Percentiles rank a stretch among this genome's conserved stretches.
Conservation (phyloP, 1,140 invertebrate genomes). For the Neodiprion pinetum region DNA sequence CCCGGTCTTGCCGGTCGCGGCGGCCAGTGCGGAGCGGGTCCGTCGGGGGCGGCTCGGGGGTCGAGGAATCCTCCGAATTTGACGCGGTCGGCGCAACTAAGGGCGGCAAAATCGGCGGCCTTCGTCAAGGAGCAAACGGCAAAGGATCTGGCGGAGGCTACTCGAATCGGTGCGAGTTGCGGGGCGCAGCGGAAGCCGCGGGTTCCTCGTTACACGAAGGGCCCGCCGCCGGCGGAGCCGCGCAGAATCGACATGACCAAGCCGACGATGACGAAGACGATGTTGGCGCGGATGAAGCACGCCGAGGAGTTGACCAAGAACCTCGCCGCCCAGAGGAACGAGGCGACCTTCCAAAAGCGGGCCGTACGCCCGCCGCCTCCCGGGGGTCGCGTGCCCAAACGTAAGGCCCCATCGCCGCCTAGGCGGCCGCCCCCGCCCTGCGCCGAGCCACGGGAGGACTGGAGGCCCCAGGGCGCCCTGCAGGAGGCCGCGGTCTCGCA, state of each 20-base stretch:
- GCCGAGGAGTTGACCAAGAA: constrained; percentile 32
- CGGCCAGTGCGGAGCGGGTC: not conserved
- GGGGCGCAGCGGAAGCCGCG: not conserved
- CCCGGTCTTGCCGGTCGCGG: not conserved
- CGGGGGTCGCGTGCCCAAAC: no score
- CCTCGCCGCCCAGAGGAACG: not conserved
- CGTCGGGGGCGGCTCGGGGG: constrained; percentile 10
- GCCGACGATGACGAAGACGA: constrained; percentile 43
- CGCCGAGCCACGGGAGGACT: not conserved
- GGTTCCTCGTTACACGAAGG: constrained; percentile 18
- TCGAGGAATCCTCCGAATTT: constrained; percentile 3
- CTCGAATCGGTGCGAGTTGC: not conserved
- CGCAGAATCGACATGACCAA: constrained; percentile 39
- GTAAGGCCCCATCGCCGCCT: no score
- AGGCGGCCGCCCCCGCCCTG: not conserved
- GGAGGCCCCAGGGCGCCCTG: not conserved
- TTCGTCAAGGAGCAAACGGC: constrained; percentile 22
- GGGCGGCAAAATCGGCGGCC: constrained; percentile 33
- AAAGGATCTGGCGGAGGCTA: not conserved
- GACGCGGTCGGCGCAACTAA: constrained; percentile 35
- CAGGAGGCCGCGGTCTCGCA: not conserved
- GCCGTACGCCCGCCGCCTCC: not conserved
- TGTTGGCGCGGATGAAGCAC: constrained; percentile 40
- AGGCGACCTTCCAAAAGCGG: not conserved
- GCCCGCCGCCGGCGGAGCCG: constrained; percentile 31